Conservation (phyloP, 2,797 vertebrate species). For the Tympanoctomys barrerae region DNA sequence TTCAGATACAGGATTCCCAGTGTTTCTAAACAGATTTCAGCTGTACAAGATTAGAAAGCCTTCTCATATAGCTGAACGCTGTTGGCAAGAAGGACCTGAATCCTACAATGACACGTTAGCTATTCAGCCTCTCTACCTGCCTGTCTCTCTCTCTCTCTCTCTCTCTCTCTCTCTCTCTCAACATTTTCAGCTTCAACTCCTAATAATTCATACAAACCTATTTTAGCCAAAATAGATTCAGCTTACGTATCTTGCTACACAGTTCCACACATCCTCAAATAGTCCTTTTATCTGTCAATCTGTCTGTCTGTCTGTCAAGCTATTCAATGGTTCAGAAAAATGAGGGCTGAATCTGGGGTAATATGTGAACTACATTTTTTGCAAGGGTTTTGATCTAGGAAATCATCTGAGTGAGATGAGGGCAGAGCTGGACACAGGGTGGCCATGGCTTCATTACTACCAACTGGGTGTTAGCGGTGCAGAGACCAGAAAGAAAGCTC, state of each 20-base stretch:
- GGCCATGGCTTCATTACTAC: neutral
- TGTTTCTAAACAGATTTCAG: neutral
- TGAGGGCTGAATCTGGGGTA: neutral
- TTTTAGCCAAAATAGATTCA: neutral
- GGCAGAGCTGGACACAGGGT: neutral
- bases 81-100: fast-evolving
- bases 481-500: neutral
- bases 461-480: neutral
- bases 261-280: fast-evolving
- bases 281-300: neutral
- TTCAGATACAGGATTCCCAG: neutral
- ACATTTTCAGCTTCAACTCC: neutral
- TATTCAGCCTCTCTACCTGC: neutral
- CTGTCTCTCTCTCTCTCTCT: too few species aligned
- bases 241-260: fast-evolving
- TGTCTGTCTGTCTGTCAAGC: neutral
- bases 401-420: neutral
- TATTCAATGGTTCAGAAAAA: neutral
- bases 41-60: neutral
- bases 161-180: too few species aligned
- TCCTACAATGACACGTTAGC: fast-evolving
- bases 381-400: neutral
- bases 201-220: neutral
- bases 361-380: fast-evolving
- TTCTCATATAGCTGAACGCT: fast-evolving